Evolutionary conservation across 2,113 vertebrate species (phyloP), one percentile per base, ranked within the genome.

Genomic region (Gorsachius goisagi): DNA sequence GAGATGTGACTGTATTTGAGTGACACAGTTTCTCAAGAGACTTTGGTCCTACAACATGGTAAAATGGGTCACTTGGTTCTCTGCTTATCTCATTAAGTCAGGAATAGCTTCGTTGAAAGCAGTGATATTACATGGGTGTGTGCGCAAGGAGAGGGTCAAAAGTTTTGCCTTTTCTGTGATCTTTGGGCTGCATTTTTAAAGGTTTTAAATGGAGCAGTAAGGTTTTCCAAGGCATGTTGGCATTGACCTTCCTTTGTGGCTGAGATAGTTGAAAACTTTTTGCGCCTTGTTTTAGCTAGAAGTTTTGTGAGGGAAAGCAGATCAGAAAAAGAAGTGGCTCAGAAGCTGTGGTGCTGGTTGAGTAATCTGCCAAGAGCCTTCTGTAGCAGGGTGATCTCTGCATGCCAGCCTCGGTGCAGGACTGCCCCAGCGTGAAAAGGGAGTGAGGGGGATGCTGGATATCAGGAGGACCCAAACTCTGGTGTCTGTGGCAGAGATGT

Each of bases 341-440:
- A 32, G 74, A 64, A 63, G 30, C 24, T 81, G 68, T 55, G 32
- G 9, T 81, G 50, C 35, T 23, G 6, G 18, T 39, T 35, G 64
- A 39, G 15, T 33, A 52, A 35, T 66, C 26, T 17, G 41, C 47
- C 2, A 7, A 37, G 59, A 86, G 5, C 26, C 21, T 68, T 35
- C 32, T 86, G 50, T 15, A 35, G 35, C 44, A 28, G 30, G 19
- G 15, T 58, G 33, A 32, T 23, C 35, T 81, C 53, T 93, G n/a
- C 26, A 49, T 0, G 2, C 27, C 50, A 67, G 56, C 58, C 63
- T 52, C 56, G 11, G 49, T 16, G 33, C 44, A 71, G 45, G 52
- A 49, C 66, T 55, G 53, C 45, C 20, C 28, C 28, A 32, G 9
- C 0, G 0, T 35, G 12, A 53, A 69, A 39, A 71, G n/a, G 24